phyloP scores from a whole-genome alignment of 2,888 invertebrate species.

The Salpingus planirostris region DNA sequence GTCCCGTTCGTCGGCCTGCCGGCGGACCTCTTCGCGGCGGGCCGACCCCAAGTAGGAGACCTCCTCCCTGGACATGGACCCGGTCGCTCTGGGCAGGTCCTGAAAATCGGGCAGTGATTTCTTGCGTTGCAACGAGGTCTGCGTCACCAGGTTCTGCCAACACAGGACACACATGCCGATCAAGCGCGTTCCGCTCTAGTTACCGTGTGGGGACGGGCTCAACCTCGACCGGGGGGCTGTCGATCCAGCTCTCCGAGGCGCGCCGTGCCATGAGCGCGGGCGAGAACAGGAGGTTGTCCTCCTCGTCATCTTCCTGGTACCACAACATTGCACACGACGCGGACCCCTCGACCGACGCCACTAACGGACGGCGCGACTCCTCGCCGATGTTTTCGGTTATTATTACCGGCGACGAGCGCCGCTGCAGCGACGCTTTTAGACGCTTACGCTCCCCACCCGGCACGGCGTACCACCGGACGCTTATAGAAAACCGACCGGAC shows the following conservation, averaged over 20 bases:
- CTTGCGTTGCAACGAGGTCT: slow-evolving; percentile 77
- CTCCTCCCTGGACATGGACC: slow-evolving; percentile 89
- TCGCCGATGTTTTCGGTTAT: no score
- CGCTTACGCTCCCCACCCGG: slow-evolving; percentile 14
- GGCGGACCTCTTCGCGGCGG: slow-evolving; percentile 87
- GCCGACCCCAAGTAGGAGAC: slow-evolving; percentile 90
- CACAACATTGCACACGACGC: no score
- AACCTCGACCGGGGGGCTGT: slow-evolving; percentile 80
- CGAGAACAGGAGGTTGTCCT: slow-evolving; percentile 78
- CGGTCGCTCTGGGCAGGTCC: slow-evolving; percentile 68
- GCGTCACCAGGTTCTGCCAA: slow-evolving; percentile 60
- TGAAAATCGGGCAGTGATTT: slow-evolving; percentile 96
- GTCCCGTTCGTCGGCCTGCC: slow-evolving; percentile 85
- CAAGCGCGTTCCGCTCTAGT: slow-evolving; percentile 2
- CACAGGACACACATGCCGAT: slow-evolving; percentile 9
- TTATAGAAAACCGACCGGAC: no score
- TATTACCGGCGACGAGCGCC: slow-evolving; percentile 13
- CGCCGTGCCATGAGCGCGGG: slow-evolving; percentile 78
- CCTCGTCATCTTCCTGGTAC: slow-evolving; percentile 74
- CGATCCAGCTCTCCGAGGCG: slow-evolving; percentile 85
- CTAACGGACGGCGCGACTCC: slow-evolving; percentile 6
- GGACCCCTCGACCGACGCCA: slow-evolving; percentile 8
- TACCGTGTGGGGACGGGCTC: background rate
- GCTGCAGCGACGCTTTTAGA: slow-evolving; percentile 29
- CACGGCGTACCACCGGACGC: slow-evolving; percentile 7